phyloP scores from a whole-genome alignment of 2,113 vertebrate genomes.

The Pedetes capensis region DNA sequence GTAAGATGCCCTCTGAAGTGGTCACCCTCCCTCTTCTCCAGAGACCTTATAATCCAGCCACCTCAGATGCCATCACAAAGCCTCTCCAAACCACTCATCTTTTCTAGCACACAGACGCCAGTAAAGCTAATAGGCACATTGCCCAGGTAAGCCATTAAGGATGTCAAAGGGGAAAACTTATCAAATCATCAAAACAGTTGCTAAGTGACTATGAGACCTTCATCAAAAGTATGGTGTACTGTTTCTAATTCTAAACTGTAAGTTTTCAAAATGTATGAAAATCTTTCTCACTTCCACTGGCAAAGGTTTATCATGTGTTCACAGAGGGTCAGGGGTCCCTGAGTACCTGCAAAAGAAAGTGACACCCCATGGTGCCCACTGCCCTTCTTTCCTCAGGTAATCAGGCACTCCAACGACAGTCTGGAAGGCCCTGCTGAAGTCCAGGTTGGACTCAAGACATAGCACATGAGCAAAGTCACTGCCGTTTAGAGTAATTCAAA shows the following conservation, averaged over 20 bases:
- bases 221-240: neutral
- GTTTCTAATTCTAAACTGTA: neutral
- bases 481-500: neutral
- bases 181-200: neutral
- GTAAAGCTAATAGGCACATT: neutral
- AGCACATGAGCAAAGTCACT: neutral
- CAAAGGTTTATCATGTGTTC: neutral
- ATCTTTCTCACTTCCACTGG: neutral
- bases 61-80: neutral
- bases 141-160: neutral
- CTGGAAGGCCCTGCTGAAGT: neutral
- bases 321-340: accelerated
- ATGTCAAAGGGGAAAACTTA: neutral
- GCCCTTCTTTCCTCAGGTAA: neutral
- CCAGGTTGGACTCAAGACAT: neutral
- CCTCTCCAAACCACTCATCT: neutral
- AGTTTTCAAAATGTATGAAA: neutral
- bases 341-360: neutral
- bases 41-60: neutral
- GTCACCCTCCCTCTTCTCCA: neutral
- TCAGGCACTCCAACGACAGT: neutral
- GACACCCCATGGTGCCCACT: neutral
- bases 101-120: neutral
- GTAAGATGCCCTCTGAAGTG: neutral
- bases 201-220: neutral